Evolutionary conservation across 2,888 invertebrate species (phyloP), one percentile per base, ranked within the genome.

Genomic region (Limenitis camilla): DNA sequence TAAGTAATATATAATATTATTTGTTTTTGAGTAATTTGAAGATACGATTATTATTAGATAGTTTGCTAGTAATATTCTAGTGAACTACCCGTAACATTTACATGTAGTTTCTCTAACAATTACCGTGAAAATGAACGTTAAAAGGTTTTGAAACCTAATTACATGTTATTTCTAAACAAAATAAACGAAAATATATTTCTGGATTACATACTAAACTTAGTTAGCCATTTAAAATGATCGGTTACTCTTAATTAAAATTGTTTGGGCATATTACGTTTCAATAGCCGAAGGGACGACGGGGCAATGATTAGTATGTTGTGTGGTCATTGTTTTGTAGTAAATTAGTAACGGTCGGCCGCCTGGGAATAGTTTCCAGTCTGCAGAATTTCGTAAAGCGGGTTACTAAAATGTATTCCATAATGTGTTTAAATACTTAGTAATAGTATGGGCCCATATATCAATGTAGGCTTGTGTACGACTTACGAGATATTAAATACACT

Each of bases 331-430:
- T 58, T 55, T 49, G 46, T 38, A 39, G 52, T 43, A 49, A 55
- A 57, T 57, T 55, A 58, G 47, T 65, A 61, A 57, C 66, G 73
- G 69, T 63, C 64, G 65, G 65, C 61, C 58, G 67, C 62, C 45
- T 55, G 49, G 59, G 63, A 67, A 70, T 66, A 64, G 65, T 69
- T 73, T 71, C 68, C 67, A 72, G 68, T 72, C 69, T 71, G 44
- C 47, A 58, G 53, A 56, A 56, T 53, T 49, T 45, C 40, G 44
- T 42, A 58, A 45, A 47, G 38, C 56, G 38, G 41, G 9, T 49
- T 28, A 48, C 54, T 43, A 33, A 40, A 49, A 56, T 53, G 40
- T 45, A 39, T 45, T 51, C 35, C 31, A 33, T 32, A 10, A 28
- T 28, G 39, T 39, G 32, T 52, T 52, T 41, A 52, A 44, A 40